Evolutionary conservation across 1,140 invertebrate species (phyloP), one percentile per base, ranked within the genome.

Genomic region (Pseudomyrmex concolor): DNA sequence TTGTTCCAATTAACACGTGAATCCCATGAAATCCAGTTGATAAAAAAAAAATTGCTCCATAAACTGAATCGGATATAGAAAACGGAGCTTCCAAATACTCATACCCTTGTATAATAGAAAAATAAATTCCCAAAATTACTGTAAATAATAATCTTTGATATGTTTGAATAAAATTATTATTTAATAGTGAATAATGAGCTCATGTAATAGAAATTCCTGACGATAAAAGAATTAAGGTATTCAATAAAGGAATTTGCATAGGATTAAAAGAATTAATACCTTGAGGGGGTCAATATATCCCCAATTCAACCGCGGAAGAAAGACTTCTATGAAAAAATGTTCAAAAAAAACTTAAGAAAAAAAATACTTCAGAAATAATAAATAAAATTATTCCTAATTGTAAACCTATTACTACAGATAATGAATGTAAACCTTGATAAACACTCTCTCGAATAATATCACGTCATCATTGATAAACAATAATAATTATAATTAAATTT

Each of bases 21-120:
- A 97, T 10, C 54, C 96, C 96, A 93, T 97, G 96, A 83, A 97
- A 97, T 92, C 96, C 96, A 51, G 96, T 97, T 76, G 95, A 94
- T 93, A 97, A 94, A 95, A 96, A 97, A 94, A 97, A 97, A 45
- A 94, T 95, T 80, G 95, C 95, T 15, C 96, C 96, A 94, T 95
- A 97, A 91, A 95, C 91, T 89, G 95, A 95, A 92, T 96, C 95
- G 83, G 94, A 88, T 91, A 96, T 95, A 62, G 92, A 85, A 93
- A 96, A 96, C 0, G 88, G 80, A 2, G 95, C 87, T 91, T 94
- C 90, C 9, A 86, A 66, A 92, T 95, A 95, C 94, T 94, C 94
- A 87, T 89, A 84, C 43, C 76, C 77, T 94, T 95, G 94, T 63
- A 94, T 88, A 70, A 94, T 92, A 50, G 94, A 92, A 91, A 96